Conservation (phyloP, 2,113 vertebrate species). For the Urocitellus parryii region DNA sequence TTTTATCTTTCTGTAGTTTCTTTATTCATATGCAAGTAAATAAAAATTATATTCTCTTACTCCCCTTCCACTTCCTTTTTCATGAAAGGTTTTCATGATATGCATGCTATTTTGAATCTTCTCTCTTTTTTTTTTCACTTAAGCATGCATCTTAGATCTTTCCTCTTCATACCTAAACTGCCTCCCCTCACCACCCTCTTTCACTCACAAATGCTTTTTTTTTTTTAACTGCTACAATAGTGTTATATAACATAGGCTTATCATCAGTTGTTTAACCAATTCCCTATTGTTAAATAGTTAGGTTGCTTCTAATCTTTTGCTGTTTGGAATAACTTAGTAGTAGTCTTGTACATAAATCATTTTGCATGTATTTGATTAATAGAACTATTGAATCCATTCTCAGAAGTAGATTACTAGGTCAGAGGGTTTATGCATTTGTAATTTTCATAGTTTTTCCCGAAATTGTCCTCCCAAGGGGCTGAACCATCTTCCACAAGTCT, state of each 20-base stretch:
- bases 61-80: conserved; percentile 1
- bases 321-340: background rate
- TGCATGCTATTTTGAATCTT: background rate
- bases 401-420: conserved; percentile 49
- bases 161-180: background rate
- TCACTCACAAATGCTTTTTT: background rate
- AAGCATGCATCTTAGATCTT: background rate
- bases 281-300: conserved; percentile 21
- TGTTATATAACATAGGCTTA: background rate
- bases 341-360: background rate
- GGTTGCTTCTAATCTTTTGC: conserved; percentile 18
- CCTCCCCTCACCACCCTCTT: background rate
- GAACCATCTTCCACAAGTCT: background rate
- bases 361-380: conserved; percentile 15
- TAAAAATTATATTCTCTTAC: background rate
- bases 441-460: conserved; percentile 50
- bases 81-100: background rate
- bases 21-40: background rate
- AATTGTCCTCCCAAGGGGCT: conserved; percentile 15
- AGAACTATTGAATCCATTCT: conserved; percentile 24
- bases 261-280: conserved; percentile 9
- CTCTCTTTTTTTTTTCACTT: background rate
- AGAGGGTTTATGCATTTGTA: conserved; percentile 38
- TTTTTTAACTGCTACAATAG: background rate
- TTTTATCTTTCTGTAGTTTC: conserved; percentile 13